These are phyloP conservation scores for Acanthis flammea DNA, from an alignment of 2,797 vertebrate genomes.

Conservation along the genomic window DNA sequence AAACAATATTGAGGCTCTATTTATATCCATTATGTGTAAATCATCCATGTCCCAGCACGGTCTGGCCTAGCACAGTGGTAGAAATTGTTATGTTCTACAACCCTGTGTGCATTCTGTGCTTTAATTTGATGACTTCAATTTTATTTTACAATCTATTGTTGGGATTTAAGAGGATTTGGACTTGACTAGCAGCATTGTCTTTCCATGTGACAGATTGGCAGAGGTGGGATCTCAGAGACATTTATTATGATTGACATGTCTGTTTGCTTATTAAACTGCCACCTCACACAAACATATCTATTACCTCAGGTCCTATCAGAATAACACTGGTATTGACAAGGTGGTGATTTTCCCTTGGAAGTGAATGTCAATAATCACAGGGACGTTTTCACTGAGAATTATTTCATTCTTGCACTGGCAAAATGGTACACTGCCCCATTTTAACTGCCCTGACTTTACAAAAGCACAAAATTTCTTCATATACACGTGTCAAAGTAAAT, in stretches of 20 bases:
- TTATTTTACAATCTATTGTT: conserved; percentile 47
- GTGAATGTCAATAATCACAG: not conserved
- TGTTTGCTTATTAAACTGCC: not conserved
- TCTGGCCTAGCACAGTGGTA: not conserved
- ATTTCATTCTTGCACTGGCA: not conserved
- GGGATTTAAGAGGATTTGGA: conserved; percentile 68
- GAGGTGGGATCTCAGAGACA: not conserved
- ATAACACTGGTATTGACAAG: not conserved
- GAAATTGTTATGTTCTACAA: not conserved
- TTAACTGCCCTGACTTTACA: not conserved
- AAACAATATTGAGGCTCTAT: not conserved
- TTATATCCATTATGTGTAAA: not conserved
- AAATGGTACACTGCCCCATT: not conserved
- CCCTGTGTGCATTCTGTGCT: not conserved
- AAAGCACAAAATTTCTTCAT: not conserved
- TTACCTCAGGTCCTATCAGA: not conserved
- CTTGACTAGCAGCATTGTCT: conserved; percentile 51
- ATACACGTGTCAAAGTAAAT: not conserved
- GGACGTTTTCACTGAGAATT: not conserved
- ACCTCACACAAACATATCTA: not conserved
- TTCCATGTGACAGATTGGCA: conserved; percentile 46
- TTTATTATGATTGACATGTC: not conserved
- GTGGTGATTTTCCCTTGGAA: not conserved
- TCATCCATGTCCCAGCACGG: not conserved
- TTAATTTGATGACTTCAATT: conserved; percentile 29